phyloP scores from a whole-genome alignment of 2,113 vertebrate genomes.

The Zosterops japonicus region DNA sequence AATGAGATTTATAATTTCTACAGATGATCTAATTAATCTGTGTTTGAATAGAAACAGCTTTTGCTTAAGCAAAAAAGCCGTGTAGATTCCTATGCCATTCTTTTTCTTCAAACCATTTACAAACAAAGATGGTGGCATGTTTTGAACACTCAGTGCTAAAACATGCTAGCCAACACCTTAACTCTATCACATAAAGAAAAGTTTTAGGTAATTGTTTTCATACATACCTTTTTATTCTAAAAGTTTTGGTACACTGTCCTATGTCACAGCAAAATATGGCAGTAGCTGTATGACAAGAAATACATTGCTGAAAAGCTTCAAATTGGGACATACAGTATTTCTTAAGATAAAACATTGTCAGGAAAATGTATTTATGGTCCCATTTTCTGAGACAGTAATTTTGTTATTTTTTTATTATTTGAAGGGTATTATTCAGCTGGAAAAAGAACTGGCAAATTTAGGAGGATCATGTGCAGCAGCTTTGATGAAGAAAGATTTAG shows the following conservation, averaged over 20 bases:
- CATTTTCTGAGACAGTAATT: neutral
- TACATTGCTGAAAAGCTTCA: neutral
- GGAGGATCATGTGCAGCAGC: constrained; percentile 96
- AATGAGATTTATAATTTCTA: neutral
- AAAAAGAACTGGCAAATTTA: constrained; percentile 95
- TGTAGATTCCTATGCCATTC: neutral
- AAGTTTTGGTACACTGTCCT: neutral
- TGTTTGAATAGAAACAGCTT: neutral
- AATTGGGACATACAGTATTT: neutral
- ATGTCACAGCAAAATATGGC: neutral
- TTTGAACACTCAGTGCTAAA: neutral
- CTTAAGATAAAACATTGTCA: neutral
- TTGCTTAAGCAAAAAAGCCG: neutral
- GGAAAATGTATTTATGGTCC: neutral
- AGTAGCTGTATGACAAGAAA: neutral
- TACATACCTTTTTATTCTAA: neutral
- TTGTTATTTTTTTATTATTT: neutral
- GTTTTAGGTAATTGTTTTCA: neutral
- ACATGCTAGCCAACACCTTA: neutral
- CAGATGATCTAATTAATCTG: neutral
- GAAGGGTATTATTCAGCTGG: constrained; percentile 94
- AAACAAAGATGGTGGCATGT: neutral
- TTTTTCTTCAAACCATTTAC: neutral
- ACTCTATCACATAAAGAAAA: neutral
- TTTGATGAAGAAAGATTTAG: constrained; percentile 98